phyloP scores from a whole-genome alignment of 2,113 vertebrate genomes.

The Crotalus horridus region DNA sequence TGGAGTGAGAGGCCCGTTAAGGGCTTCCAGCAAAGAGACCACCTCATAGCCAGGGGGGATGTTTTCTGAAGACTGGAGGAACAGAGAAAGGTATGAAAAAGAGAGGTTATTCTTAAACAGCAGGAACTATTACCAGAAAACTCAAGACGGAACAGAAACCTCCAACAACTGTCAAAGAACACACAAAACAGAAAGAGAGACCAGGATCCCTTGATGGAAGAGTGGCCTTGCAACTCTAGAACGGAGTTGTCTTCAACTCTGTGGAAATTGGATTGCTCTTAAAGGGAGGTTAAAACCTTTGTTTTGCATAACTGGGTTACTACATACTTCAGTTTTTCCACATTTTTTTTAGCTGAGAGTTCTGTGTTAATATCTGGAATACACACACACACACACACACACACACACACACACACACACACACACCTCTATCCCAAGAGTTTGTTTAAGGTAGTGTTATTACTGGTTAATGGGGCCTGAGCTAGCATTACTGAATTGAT shows the following conservation, averaged over 20 bases:
- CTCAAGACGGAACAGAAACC: background rate
- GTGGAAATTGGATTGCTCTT: background rate
- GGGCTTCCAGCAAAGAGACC: conserved; percentile 92
- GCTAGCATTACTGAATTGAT: background rate
- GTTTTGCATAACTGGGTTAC: background rate
- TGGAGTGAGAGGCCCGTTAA: conserved; percentile 88
- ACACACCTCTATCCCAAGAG: background rate
- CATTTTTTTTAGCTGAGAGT: background rate
- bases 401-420: no score
- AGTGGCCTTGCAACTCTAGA: background rate
- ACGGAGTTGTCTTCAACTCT: background rate
- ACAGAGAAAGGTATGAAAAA: conserved; percentile 27
- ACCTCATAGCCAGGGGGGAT: conserved; percentile 92
- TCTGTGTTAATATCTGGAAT: background rate
- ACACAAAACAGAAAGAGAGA: background rate
- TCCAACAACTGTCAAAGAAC: background rate
- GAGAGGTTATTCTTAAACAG: background rate
- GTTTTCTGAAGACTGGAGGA: conserved; percentile 85
- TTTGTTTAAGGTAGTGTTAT: background rate
- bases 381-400: background rate
- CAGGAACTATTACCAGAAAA: background rate
- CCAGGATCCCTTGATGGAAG: background rate
- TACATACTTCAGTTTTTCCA: background rate
- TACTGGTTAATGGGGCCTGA: background rate
- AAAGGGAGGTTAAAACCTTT: background rate